Evolutionary conservation across 2,113 vertebrate species (phyloP).

Genomic region (Micronycteris hirsuta): DNA sequence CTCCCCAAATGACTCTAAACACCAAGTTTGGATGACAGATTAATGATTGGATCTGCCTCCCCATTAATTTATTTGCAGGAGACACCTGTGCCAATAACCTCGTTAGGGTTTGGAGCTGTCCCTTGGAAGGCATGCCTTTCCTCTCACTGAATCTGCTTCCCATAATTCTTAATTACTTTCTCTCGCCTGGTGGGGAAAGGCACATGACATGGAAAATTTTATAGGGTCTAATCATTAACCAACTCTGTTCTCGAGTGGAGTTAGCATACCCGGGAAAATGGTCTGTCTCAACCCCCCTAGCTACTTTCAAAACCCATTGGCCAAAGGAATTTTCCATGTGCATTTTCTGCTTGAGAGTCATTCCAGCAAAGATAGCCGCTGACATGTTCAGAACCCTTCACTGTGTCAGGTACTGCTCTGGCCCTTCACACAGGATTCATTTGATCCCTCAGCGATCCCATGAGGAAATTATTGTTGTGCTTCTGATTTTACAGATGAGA

Average conservation of each 20-base stretch:
- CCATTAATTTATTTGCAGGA: constrained; percentile 75
- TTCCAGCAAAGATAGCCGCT: neutral
- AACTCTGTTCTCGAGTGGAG: constrained; percentile 63
- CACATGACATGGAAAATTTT: constrained; percentile 76
- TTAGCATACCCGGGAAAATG: constrained; percentile 47
- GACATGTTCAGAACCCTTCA: neutral
- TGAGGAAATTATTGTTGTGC: neutral
- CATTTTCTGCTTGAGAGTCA: constrained; percentile 38
- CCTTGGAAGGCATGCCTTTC: constrained; percentile 71
- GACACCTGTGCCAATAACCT: constrained; percentile 78
- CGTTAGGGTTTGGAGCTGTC: constrained; percentile 73
- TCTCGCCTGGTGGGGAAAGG: constrained; percentile 72
- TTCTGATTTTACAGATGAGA: neutral
- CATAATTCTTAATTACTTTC: constrained; percentile 78
- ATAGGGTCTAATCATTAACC: constrained; percentile 75
- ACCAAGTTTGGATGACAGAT: constrained; percentile 76
- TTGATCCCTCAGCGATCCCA: neutral
- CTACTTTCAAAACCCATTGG: constrained; percentile 53
- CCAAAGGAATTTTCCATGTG: constrained; percentile 64
- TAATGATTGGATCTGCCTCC: constrained; percentile 77
- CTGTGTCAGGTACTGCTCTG: neutral
- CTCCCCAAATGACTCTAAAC: constrained; percentile 76
- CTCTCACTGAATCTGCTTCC: constrained; percentile 60
- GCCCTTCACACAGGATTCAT: neutral
- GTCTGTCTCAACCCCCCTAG: constrained; percentile 46